phyloP scores from a whole-genome alignment of 2,888 invertebrate genomes.

The Drosophila siamana region DNA sequence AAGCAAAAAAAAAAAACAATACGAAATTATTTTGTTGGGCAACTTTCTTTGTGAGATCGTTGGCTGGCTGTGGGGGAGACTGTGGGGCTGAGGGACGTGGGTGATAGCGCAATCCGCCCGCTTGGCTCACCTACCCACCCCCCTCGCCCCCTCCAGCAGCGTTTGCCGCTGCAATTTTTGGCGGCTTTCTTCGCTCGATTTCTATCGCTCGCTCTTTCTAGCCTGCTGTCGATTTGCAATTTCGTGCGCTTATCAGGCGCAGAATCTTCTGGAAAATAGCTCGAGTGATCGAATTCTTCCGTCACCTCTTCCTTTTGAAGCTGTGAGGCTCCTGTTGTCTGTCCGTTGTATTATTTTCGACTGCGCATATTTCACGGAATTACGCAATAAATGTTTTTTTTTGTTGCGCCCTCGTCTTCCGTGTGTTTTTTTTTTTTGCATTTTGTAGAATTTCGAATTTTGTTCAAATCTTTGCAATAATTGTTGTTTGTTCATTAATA shows the following conservation, averaged over 20 bases:
- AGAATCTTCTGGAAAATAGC: conserved; percentile 10
- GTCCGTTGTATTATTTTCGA: no score
- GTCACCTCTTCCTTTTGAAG: no score
- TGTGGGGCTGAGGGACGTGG: no score
- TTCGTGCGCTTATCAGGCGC: not conserved
- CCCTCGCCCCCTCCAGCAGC: not conserved
- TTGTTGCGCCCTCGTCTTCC: no score
- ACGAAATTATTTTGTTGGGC: conserved; percentile 11
- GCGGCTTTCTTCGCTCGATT: conserved; percentile 18
- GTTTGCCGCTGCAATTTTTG: conserved; percentile 13
- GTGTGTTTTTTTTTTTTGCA: no score
- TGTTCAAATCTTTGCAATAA: not conserved
- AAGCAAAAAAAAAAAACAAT: conserved; percentile 5
- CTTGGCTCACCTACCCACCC: not conserved
- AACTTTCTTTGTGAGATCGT: conserved; percentile 58
- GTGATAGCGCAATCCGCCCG: not conserved
- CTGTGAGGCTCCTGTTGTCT: no score
- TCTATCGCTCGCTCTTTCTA: not conserved
- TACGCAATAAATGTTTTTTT: not conserved
- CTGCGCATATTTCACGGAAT: no score
- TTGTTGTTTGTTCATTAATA: conserved; percentile 14
- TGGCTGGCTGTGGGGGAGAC: no score
- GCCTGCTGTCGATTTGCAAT: no score
- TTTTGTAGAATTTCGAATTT: not conserved
- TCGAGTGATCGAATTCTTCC: not conserved